Base-by-base conservation (phyloP, 2,797 vertebrate genomes). In the Aselliscus stoliczkanus region DNA sequence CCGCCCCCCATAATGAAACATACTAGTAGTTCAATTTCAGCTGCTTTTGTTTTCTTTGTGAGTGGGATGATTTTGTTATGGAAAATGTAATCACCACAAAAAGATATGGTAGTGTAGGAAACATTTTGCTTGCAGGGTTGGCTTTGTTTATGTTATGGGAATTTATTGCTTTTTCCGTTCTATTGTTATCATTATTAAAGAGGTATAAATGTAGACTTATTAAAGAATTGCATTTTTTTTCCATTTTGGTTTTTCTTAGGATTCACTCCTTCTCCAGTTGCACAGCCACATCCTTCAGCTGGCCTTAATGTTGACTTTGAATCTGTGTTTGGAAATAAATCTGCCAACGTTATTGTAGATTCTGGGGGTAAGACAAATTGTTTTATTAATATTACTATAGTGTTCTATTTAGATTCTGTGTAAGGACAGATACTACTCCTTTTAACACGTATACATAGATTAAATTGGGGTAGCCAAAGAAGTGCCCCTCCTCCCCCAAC, bases 251-350 rank as follows among this genome's bases (percentile, higher is more conserved):
- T 98, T 92, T 79, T 77, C n/a, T 39, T 95, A 99, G 99, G 99
- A 97, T 99, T 99, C 96, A 98, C 99, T 52, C 98, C 98, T 80
- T 99, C 99, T 97, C 98, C 99, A 70, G 98, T 99, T 95, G 99
- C 99, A 97, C 99, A 99, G 15, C 98, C 99, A 88, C 99, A 99
- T 97, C 98, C 99, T 96, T 98, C 99, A 94, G 96, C 99, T 98
- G 98, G 99, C 99, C 99, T 99, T 99, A 99, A 99, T 86, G 99
- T 99, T 89, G 99, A 99, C 98, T 99, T 99, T 98, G 99, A 99
- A 97, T 99, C 99, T 2, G 99, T 99, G 85, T 99, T 99, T 98
- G 99, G 99, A 98, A 99, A 99, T 98, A 99, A 99, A 97, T 98
- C 99, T 97, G 92, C 99, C 77, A 99, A 98, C 90, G 98, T 99